Base-by-base conservation (phyloP, 2,888 invertebrate genomes). In the Agrypnus murinus region DNA sequence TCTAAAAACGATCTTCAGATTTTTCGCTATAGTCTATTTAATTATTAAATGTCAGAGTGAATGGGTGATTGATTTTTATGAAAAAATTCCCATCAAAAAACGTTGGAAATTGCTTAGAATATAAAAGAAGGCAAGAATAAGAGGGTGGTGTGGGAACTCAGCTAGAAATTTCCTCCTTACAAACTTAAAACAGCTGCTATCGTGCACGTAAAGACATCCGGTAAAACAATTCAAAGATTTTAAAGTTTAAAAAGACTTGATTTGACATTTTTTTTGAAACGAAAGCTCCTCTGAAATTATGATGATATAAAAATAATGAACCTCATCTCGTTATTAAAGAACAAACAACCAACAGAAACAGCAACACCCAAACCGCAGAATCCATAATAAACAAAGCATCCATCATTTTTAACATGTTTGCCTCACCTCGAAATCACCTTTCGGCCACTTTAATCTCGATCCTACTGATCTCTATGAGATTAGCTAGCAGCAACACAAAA, bases 81-180 rank as follows among this genome's bases (percentile, higher is more conserved):
- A 31, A 50, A 45, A 45, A 48, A 34, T 36, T 55, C 36, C 36
- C 38, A 53, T 17, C 36, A 43, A 43, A 31, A 25, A 40, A 43
- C 58, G 58, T 58, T 58, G 36, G n/a, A 15, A 65, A 46, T 46
- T 65, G 17, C 46, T 17, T 58, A 32, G 15, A 3, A 25, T 25
- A 25, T 25, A 25, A 25, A 58, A 65, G 43, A 19, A 60, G 53
- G 17, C 32, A 7, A 31, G 34, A 65, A 43, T 63, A 65, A 43
- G 71, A 68, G 71, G 71, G 68, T 71, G 45, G 67, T 71, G 71
- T 71, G 71, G 71, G 71, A 71, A 71, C 67, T 25, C 25, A 8
- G 25, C n/a, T 7, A 58, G 10, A 46, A 71, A 65, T 65, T 68
- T 65, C 64, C 64, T 65, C 46, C 10, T 55, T n/a, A n/a, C n/a